Base-by-base conservation (phyloP, 2,888 invertebrate genomes). In the Dynastes maya region DNA sequence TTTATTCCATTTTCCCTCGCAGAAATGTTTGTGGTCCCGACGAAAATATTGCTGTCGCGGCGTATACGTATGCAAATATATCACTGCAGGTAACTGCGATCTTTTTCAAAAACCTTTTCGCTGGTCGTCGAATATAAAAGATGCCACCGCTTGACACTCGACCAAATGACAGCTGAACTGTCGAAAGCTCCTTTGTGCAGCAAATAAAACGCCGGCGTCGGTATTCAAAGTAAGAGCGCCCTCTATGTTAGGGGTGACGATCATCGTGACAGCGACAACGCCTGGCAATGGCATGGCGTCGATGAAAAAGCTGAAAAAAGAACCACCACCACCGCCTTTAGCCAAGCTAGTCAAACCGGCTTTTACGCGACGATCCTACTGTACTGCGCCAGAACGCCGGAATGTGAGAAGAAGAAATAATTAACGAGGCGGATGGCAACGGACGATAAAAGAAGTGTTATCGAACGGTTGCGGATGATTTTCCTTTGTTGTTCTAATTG, bases 401-500 rank as follows among this genome's bases (percentile, higher is more conserved):
- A 32, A 63, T 1, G 63, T 63, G 32, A 63, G 63, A 63, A 63
- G 32, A 63, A 63, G 63, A 63, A 63, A 63, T 63, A 63, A 63
- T 63, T 63, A 63, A 63, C 63, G 63, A 63, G 32, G 63, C 63
- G 63, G 63, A 29, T 32, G 63, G 32, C 27, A 27, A 32, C 13
- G 29, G 32, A 32, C 32, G 29, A 63, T 63, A 63, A 63, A 63
- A 63, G 63, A 63, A 63, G 63, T 63, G 63, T 63, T 63, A 63
- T 68, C 68, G 49, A 68, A 68, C 51, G 68, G 37, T 45, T 45
- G 40, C 40, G 45, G 45, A 67, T 67, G 65, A 68, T 68, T 68
- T 68, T 51, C 49, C 68, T 68, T 68, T 68, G 68, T 68, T 51
- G 68, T 51, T 29, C 68, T 49, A 68, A 68, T 68, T 68, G 68